These are phyloP conservation scores for Oriolus oriolus DNA, from an alignment of 2,113 vertebrate species.

Conservation along the genomic window DNA sequence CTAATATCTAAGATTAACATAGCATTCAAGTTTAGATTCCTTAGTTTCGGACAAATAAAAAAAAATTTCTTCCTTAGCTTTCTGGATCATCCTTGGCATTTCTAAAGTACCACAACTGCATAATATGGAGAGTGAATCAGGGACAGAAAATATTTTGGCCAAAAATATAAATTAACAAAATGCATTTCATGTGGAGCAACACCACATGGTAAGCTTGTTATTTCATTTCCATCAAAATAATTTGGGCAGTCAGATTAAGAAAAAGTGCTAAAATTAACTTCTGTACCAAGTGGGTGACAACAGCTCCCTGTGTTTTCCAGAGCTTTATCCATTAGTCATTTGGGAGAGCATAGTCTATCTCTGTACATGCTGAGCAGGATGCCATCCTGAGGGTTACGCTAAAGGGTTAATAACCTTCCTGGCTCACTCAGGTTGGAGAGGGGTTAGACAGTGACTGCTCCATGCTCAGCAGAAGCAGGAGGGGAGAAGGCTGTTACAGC, in stretches of 20 bases:
- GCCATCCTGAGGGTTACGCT: not conserved
- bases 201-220: not conserved
- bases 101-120: not conserved
- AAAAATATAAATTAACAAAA: not conserved
- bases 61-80: not conserved
- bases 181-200: not conserved
- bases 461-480: not conserved
- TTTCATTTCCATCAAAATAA: not conserved
- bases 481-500: not conserved
- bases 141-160: not conserved
- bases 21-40: not conserved
- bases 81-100: not conserved
- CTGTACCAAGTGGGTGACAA: not conserved
- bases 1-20: not conserved
- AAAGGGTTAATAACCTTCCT: not conserved
- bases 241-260: not conserved
- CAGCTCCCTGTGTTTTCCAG: not conserved
- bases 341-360: conserved; percentile 2
- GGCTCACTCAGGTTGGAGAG: not conserved
- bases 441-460: not conserved
- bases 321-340: not conserved
- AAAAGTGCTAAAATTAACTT: not conserved
- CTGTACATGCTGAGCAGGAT: not conserved
- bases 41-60: not conserved
- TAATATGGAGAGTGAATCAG: not conserved